Evolutionary conservation across 2,888 invertebrate genomes (phyloP).

Genomic region (Netelia melanura): DNA sequence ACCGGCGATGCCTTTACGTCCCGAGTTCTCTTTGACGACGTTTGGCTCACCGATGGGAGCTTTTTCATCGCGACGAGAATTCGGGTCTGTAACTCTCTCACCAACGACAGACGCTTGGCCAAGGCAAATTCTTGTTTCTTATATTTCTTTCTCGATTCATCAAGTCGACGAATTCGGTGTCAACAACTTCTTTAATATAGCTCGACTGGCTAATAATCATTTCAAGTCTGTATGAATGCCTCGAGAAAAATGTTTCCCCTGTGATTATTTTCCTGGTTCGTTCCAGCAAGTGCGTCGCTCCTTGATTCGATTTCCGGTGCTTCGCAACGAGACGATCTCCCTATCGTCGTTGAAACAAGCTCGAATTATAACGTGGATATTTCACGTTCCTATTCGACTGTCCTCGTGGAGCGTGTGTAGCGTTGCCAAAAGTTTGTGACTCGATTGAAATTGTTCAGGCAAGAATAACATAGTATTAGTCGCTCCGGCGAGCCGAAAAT

Average conservation of each 20-base stretch:
- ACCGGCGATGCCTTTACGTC: constrained; percentile 56
- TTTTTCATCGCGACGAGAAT: constrained; percentile 47
- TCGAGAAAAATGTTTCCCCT: neutral
- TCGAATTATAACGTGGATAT: no score
- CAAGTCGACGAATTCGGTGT: neutral
- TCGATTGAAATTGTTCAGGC: constrained; percentile 74
- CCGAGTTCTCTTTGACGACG: constrained; percentile 66
- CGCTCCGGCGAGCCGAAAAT: constrained; percentile 82
- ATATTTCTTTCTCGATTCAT: neutral
- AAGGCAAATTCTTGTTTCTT: neutral
- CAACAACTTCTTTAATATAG: no score
- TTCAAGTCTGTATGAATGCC: neutral
- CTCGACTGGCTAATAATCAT: neutral
- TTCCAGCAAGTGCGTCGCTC: constrained; percentile 20
- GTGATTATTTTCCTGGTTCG: constrained; percentile 43
- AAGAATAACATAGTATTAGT: constrained; percentile 75
- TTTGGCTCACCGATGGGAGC: constrained; percentile 58
- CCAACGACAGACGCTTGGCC: neutral
- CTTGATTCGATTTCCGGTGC: neutral
- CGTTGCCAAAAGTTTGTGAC: constrained; percentile 68
- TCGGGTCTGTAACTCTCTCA: constrained; percentile 25
- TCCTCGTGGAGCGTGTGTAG: neutral
- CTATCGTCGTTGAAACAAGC: neutral
- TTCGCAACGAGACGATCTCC: neutral
- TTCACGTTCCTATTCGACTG: neutral